Conservation (phyloP, 2,113 vertebrate species). For the Lampris incognitus region DNA sequence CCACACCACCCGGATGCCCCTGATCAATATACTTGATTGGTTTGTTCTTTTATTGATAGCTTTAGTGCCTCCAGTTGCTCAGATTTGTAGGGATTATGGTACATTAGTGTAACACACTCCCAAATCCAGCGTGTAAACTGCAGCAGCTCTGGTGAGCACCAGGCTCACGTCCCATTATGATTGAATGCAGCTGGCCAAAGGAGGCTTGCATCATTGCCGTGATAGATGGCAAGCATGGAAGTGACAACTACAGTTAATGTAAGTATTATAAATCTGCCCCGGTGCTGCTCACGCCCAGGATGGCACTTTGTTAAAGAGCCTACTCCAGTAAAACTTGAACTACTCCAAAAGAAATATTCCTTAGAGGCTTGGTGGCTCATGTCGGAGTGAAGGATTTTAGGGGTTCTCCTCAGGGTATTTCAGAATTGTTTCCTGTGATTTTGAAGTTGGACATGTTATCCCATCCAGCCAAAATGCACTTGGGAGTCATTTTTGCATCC, state of each 20-base stretch:
- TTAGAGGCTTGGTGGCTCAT: conserved; percentile 6
- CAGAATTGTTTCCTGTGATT: background rate
- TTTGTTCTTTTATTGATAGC: conserved; percentile 29
- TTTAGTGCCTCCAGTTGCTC: conserved; percentile 42
- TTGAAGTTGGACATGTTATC: conserved; percentile 7
- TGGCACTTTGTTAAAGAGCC: conserved; percentile 21
- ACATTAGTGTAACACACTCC: conserved; percentile 27
- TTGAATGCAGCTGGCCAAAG: conserved; percentile 46
- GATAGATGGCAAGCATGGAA: conserved; percentile 34
- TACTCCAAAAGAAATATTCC: conserved; percentile 10
- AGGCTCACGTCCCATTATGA: conserved; percentile 37
- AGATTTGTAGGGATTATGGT: conserved; percentile 40
- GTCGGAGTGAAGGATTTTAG: background rate
- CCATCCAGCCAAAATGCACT: conserved; percentile 11
- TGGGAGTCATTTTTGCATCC: conserved; percentile 15
- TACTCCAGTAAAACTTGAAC: background rate
- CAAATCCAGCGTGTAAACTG: conserved; percentile 40
- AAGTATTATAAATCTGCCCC: conserved; percentile 39
- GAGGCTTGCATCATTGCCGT: conserved; percentile 19
- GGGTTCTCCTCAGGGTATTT: background rate
- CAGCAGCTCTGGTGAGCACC: conserved; percentile 23
- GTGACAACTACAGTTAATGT: conserved; percentile 42
- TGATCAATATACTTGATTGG: conserved; percentile 23
- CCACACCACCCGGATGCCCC: too few species aligned
- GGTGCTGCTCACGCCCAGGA: conserved; percentile 1